A percentile compares a stretch with the other conserved stretches of the same genome.
Conservation (phyloP, 2,113 vertebrate genomes). For the Columba janthina region DNA sequence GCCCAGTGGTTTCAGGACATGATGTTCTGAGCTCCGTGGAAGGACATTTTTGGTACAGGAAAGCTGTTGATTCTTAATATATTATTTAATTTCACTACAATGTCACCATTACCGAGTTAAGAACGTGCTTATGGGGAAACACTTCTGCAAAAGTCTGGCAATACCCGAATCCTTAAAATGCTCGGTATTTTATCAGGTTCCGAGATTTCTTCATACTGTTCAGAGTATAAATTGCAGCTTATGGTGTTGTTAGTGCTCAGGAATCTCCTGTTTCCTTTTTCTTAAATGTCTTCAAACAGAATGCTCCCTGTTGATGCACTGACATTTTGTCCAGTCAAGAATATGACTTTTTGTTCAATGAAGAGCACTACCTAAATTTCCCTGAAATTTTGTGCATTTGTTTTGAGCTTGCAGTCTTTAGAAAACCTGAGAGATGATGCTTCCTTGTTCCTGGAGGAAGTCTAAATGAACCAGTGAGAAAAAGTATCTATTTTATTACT, state of each 20-base stretch:
- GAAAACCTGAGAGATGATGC: not conserved
- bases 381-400: not conserved
- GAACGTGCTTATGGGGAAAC: not conserved
- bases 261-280: not conserved
- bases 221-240: not conserved
- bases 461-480: not conserved
- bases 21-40: not conserved
- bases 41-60: not conserved
- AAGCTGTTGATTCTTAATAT: not conserved
- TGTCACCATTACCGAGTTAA: not conserved
- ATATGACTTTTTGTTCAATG: not conserved
- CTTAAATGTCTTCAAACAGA: not conserved
- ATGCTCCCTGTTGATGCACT: rapidly evolving
- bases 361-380: not conserved
- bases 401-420: not conserved
- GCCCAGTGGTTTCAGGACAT: not conserved
- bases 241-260: not conserved
- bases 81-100: not conserved
- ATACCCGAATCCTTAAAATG: not conserved
- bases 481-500: not conserved
- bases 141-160: not conserved
- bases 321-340: not conserved
- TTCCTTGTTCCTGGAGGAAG: not conserved
- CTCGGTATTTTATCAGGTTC: not conserved
- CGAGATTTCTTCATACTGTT: not conserved